Conservation (phyloP, 1,140 invertebrate genomes). For the Watersipora subatra region DNA sequence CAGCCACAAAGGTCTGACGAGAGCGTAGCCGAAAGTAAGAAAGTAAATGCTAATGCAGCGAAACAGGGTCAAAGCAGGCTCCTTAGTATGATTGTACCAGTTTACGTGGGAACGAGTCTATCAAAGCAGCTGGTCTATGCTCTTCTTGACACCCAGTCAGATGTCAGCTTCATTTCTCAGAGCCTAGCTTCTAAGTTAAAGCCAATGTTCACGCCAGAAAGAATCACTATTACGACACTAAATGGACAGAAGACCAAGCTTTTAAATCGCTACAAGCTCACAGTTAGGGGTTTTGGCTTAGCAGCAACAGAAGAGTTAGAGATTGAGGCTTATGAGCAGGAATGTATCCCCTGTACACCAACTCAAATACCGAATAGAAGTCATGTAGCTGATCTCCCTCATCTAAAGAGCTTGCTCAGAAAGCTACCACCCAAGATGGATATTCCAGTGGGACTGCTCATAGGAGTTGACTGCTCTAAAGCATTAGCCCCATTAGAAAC, state of each 20-base stretch:
- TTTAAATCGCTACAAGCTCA: no score
- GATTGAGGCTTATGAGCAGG: neutral
- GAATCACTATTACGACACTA: no score
- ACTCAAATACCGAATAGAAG: neutral
- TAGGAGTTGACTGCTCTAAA: neutral
- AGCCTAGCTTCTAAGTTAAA: no score
- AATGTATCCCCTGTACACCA: neutral
- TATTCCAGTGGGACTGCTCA: slow-evolving; percentile 1
- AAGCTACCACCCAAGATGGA: no score
- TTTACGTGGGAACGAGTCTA: no score
- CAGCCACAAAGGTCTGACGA: no score
- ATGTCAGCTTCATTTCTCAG: neutral
- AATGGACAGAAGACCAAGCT: neutral
- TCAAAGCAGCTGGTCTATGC: neutral
- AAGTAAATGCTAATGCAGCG: no score
- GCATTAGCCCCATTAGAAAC: slow-evolving; percentile 1
- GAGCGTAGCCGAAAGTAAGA: no score
- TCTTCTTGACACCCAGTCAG: neutral
- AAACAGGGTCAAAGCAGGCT: no score
- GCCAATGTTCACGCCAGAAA: no score
- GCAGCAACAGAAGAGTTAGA: neutral
- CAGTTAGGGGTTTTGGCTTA: no score
- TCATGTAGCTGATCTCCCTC: neutral
- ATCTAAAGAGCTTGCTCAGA: neutral
- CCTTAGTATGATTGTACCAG: no score